Percentiles rank a stretch among this genome's conserved stretches.
phyloP scores from a whole-genome alignment of 2,888 invertebrate species.

The Tinea pellionella region DNA sequence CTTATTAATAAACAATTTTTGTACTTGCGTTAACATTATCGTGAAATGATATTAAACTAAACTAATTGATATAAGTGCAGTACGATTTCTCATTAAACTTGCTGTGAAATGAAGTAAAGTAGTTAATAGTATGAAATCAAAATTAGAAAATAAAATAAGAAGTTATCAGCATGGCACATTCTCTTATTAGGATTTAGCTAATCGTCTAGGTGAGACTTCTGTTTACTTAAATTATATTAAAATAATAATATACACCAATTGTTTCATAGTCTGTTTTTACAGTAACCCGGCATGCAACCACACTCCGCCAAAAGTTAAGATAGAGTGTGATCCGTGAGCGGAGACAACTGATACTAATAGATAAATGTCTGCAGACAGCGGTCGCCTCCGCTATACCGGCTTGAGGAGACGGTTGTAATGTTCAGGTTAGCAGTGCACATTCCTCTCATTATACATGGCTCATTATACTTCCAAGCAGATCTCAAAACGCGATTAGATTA shows the following conservation, averaged over 20 bases:
- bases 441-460: too few relatives aligned
- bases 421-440: too few relatives aligned
- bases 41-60: not conserved
- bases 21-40: conserved; percentile 1
- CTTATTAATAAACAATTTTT: not conserved
- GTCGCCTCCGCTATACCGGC: too few relatives aligned
- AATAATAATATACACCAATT: not conserved
- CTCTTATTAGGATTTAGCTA: conserved; percentile 61
- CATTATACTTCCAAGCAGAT: too few relatives aligned
- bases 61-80: conserved; percentile 5
- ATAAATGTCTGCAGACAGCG: too few relatives aligned
- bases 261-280: too few relatives aligned
- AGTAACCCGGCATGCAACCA: too few relatives aligned
- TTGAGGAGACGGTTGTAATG: too few relatives aligned
- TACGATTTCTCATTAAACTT: conserved; percentile 15
- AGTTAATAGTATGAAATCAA: conserved; percentile 45
- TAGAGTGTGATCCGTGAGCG: too few relatives aligned
- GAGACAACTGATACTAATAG: too few relatives aligned
- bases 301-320: too few relatives aligned
- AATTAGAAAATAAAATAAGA: conserved; percentile 56
- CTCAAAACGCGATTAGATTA: too few relatives aligned
- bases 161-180: conserved; percentile 67
- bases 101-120: conserved; percentile 49
- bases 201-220: conserved; percentile 47
- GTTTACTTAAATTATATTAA: conserved; percentile 28